Base-by-base conservation (phyloP, 2,797 vertebrate genomes). In the Hipposideros larvatus region DNA sequence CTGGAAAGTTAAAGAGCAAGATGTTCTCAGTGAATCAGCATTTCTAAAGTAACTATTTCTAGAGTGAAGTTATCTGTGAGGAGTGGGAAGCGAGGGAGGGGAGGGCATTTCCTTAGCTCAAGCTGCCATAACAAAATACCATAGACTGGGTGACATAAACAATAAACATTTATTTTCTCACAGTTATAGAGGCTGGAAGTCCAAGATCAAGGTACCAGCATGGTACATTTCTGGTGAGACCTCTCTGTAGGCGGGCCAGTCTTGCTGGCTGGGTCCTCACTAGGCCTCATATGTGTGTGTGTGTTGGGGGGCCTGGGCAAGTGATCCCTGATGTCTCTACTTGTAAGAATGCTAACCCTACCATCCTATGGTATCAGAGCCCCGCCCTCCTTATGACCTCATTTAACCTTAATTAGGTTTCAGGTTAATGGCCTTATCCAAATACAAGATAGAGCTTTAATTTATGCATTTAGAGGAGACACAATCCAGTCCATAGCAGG, bases 241-340 rank as follows among this genome's bases (percentile, higher is more conserved):
- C 16, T 61, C 8, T 43, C 53, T 94, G 2, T 19, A 46, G 18
- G 26, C 10, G 1, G 28, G 82, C 37, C 10, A 28, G 63, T 46
- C 74, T 48, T 84, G 41, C 59, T 75, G 57, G 14, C 70, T 59
- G 9, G 55, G 57, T 83, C 57, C 21, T 53, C 43, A 43, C n/a
- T 73, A 51, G 55, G 41, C 53, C 16, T 59, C 11, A 1, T n/a
- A n/a, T 70, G 14, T 59, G 51, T n/a, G 43, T 43, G 1, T 19
- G 9, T 11, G 1, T 5, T 34, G 31, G 7, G 9, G 13, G 5
- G 24, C 11, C 1, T 11, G 21, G 16, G 5, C 14, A 11, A 18
- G 21, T 66, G 24, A 21, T 55, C 70, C 22, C 41, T 26, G 34
- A 4, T 22, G 1, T 51, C 48, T 66, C 37, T 94, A 77, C 61